Percentiles rank a stretch among this genome's conserved stretches.
phyloP scores from a whole-genome alignment of 2,888 invertebrate genomes.

The Oxystoma pomonae region DNA sequence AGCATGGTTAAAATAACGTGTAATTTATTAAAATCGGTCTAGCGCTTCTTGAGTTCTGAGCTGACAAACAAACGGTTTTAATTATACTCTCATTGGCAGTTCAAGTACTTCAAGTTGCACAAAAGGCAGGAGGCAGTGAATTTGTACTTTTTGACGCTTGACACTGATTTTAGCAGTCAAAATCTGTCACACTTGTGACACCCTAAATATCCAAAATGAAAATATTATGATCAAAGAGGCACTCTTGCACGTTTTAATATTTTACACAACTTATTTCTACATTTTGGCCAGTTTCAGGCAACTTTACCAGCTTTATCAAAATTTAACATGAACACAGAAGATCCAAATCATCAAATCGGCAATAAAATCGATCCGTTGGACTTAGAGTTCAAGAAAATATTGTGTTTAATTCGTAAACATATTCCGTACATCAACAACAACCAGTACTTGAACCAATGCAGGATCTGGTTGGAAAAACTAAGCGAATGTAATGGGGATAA shows the following conservation, averaged over 20 bases:
- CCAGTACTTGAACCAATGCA: conserved; percentile 27
- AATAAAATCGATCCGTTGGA: conserved; percentile 20
- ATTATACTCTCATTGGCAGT: no score
- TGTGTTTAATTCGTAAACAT: conserved; percentile 31
- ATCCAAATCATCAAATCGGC: no score
- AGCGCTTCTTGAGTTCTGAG: no score
- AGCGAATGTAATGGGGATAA: conserved; percentile 26
- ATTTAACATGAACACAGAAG: neutral
- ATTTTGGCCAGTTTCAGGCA: conserved; percentile 11
- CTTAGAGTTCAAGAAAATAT: conserved; percentile 32
- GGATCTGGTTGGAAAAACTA: conserved; percentile 34
- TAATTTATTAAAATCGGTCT: no score
- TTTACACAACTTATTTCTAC: conserved; percentile 17
- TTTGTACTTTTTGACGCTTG: no score
- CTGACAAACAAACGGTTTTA: no score
- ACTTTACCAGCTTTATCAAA: conserved; percentile 13
- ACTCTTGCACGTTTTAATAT: conserved; percentile 15
- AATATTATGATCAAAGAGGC: conserved; percentile 11
- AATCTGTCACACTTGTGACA: no score
- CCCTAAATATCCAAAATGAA: neutral
- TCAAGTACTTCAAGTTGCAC: no score
- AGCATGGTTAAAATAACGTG: no score
- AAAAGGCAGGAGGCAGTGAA: no score
- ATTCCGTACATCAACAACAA: conserved; percentile 32
- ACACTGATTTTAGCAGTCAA: no score